A percentile compares a stretch with the other conserved stretches of the same genome.
Evolutionary conservation across 2,888 invertebrate genomes (phyloP).

Genomic region (Thecocarcelia acutangulata): DNA sequence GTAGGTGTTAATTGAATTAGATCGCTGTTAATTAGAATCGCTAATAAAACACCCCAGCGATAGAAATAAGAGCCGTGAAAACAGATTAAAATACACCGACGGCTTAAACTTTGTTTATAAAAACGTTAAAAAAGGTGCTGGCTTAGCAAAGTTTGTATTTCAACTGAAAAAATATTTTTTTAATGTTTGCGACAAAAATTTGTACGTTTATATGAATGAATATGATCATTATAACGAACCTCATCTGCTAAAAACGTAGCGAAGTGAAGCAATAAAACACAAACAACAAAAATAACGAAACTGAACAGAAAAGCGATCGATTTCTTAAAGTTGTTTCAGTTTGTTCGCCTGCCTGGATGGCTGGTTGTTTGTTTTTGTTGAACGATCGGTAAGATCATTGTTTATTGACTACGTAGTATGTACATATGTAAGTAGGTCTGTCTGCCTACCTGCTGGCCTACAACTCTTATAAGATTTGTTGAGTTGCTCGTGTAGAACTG

Average conservation of each 20-base stretch:
- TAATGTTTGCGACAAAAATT: conserved; percentile 65
- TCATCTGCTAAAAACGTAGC: conserved; percentile 31
- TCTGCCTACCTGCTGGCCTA: conserved; percentile 56
- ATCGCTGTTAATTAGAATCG: conserved; percentile 61
- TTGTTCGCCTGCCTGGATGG: conserved; percentile 15
- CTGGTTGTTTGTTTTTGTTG: conserved; percentile 33
- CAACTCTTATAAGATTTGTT: conserved; percentile 59
- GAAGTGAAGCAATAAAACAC: conserved; percentile 35
- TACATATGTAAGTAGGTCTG: too few species aligned
- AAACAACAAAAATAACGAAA: conserved; percentile 23
- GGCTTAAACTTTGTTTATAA: conserved; percentile 32
- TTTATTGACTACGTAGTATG: conserved; percentile 32
- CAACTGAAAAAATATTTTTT: conserved; percentile 54
- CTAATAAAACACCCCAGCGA: conserved; percentile 25
- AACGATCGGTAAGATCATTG: conserved; percentile 43
- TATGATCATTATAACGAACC: conserved; percentile 49
- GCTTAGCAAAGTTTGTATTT: conserved; percentile 66
- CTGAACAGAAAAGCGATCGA: conserved; percentile 46
- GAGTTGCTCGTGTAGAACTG: conserved; percentile 6
- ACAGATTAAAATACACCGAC: conserved; percentile 44
- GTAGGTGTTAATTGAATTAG: conserved; percentile 79
- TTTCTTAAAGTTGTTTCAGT: conserved; percentile 45
- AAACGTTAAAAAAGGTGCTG: conserved; percentile 32
- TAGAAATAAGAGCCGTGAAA: neutral
- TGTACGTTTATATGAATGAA: conserved; percentile 63